Base-by-base conservation (phyloP, 35 echinoderm and acorn worm genomes). In the Amphiura filiformis region DNA sequence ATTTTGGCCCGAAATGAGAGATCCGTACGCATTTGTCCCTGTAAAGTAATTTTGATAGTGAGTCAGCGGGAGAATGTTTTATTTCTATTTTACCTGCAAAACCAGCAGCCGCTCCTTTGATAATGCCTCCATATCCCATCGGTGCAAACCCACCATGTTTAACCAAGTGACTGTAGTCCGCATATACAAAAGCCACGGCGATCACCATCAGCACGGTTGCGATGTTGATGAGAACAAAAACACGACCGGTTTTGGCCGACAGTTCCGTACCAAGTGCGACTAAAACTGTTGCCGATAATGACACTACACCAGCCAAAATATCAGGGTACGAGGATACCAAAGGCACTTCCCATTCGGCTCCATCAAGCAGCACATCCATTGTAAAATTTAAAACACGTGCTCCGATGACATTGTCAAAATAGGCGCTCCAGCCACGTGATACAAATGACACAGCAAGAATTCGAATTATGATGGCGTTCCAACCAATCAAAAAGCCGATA, bases 21-120 rank as follows among this genome's bases (percentile, higher is more conserved):
- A n/a, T n/a, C n/a, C n/a, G n/a, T n/a, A n/a, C n/a, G 20, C 20
- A 52, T 11, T 52, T 20, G 44, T 11, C 44, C 20, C 44, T 52
- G 20, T 52, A 20, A 11, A 52, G 7, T 20, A 52, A 20, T 11
- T 52, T 52, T 11, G 20, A 52, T 52, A 11, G 7, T 11, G 20
- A 7, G 7, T 11, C 44, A 52, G 20, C 44, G 44, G 44, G 7
- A 52, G 20, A 52, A 52, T 52, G 44, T 20, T 52, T 11, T 11
- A 52, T 7, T 52, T 20, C 20, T 52, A 52, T 11, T 20, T 52
- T 52, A 52, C 44, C 44, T 17, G 37, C 86, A 41, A 94, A 94
- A 87, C 93, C 87, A 26, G 93, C 88, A 23, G 93, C 93, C 31
- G 93, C 88, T 34, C 93, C 93, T 23, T 88, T 94, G 65, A 94